These are phyloP conservation scores for Antennarius maculatus DNA, from an alignment of 2,797 vertebrate species.

Conservation along the genomic window DNA sequence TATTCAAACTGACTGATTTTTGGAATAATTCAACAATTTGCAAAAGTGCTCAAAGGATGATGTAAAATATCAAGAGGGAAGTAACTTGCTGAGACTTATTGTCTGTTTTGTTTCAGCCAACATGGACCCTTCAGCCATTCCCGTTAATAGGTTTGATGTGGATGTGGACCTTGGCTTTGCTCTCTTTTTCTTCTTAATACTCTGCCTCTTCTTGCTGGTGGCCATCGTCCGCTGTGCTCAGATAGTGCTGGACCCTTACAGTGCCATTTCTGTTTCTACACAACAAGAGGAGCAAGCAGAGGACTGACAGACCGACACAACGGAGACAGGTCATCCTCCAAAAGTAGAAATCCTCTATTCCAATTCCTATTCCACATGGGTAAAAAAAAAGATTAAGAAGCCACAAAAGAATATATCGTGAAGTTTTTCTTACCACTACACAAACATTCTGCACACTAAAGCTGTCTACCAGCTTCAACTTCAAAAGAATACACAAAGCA, in stretches of 20 bases:
- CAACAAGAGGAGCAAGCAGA: constrained; percentile 78
- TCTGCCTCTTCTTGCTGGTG: constrained; percentile 81
- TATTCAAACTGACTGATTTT: neutral
- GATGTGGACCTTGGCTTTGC: constrained; percentile 84
- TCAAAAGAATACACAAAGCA: constrained; percentile 17
- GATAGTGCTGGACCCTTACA: constrained; percentile 85
- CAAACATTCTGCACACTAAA: neutral
- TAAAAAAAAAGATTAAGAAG: neutral
- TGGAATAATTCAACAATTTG: neutral
- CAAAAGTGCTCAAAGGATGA: neutral
- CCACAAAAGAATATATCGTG: neutral
- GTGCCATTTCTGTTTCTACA: constrained; percentile 68
- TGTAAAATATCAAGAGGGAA: neutral
- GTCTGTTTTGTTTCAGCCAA: constrained; percentile 1
- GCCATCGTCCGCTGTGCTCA: constrained; percentile 82
- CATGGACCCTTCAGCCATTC: constrained; percentile 66
- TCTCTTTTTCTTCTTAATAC: constrained; percentile 81
- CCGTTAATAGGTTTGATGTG: constrained; percentile 58
- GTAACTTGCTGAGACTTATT: neutral
- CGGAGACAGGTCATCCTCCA: neutral
- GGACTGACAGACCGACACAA: constrained; percentile 36
- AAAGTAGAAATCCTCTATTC: neutral
- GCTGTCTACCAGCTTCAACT: constrained; percentile 1
- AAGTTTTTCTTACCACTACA: neutral
- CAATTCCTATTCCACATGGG: neutral